Base-by-base conservation (phyloP, 2,797 vertebrate genomes). In the Epinephelus awoara region DNA sequence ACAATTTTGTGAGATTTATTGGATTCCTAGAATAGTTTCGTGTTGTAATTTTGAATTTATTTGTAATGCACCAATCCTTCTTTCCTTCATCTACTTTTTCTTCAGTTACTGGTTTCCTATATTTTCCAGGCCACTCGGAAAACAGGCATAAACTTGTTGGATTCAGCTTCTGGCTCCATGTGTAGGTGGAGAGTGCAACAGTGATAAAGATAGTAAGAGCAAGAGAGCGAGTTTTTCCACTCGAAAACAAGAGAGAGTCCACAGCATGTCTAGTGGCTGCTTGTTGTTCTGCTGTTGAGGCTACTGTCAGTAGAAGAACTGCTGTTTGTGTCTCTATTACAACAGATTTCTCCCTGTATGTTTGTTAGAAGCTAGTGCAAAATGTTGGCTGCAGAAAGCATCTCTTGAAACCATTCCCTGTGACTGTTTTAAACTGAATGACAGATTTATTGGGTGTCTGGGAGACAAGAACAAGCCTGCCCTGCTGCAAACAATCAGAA, bases 171-270 rank as follows among this genome's bases (percentile, higher is more conserved):
- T 44, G 88, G 86, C 81, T 82, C 21, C 46, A 25, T 82, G 91
- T 93, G 92, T 93, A 87, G 92, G 92, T 83, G 92, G 91, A 75
- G 85, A 89, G 89, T 72, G 89, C 91, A 92, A 74, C 84, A 44
- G 87, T 17, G 89, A 92, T 92, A 92, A 92, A 93, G 91, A 93
- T 92, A 93, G 90, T 80, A 82, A 85, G 90, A 88, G 89, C 86
- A 76, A 71, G 83, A 84, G 90, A 85, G 89, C 44, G 79, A 90
- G 83, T 87, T 85, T 55, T 63, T 82, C 84, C 88, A 75, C 89
- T 91, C 42, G 34, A 90, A 81, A 83, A 88, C 84, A 80, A 87
- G 86, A 72, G 89, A 72, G 85, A 87, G 87, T 92, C 90, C 91
- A 85, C 75, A 79, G 80, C 73, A 3, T 78, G 89, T 90, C 86